Evolutionary conservation across 2,888 invertebrate species (phyloP).

Genomic region (Poecilobothrus nobilitatus): DNA sequence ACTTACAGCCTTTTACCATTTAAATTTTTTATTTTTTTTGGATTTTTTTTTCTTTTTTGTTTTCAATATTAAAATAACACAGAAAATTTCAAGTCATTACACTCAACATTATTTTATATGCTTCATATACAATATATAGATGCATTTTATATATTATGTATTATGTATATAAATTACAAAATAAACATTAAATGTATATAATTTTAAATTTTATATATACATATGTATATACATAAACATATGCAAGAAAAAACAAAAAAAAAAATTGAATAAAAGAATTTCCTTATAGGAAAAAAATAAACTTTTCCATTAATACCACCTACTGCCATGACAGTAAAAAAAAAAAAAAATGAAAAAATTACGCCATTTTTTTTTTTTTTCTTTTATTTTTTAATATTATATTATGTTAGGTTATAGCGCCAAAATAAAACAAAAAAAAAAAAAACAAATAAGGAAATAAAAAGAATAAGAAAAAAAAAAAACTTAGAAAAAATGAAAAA

Average conservation of each 20-base stretch:
- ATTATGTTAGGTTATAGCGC: neutral
- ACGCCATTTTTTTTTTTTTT: neutral
- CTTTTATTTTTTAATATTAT: neutral
- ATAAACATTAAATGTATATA: too few relatives aligned
- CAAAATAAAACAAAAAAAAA: neutral
- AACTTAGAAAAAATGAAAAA: too few relatives aligned
- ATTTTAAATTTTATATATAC: too few relatives aligned
- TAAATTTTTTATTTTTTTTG: too few relatives aligned
- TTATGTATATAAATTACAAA: too few relatives aligned
- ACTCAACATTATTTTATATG: neutral
- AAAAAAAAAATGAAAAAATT: neutral
- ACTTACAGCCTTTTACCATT: neutral
- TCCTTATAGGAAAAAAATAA: slow-evolving; percentile 1
- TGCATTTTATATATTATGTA: too few relatives aligned
- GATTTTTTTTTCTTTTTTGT: too few relatives aligned
- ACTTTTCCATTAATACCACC: slow-evolving; percentile 4
- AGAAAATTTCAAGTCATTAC: neutral
- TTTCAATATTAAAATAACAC: neutral
- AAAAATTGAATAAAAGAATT: neutral
- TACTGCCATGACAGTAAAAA: slow-evolving; percentile 4
- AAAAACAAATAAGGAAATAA: neutral
- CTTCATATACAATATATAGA: too few relatives aligned
- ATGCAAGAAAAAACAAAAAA: too few relatives aligned
- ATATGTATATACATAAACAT: too few relatives aligned
- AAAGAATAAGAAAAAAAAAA: too few relatives aligned